Percentiles rank a stretch among this genome's conserved stretches.
phyloP scores from a whole-genome alignment of 2,888 invertebrate genomes.

The Onchidella celtica region DNA sequence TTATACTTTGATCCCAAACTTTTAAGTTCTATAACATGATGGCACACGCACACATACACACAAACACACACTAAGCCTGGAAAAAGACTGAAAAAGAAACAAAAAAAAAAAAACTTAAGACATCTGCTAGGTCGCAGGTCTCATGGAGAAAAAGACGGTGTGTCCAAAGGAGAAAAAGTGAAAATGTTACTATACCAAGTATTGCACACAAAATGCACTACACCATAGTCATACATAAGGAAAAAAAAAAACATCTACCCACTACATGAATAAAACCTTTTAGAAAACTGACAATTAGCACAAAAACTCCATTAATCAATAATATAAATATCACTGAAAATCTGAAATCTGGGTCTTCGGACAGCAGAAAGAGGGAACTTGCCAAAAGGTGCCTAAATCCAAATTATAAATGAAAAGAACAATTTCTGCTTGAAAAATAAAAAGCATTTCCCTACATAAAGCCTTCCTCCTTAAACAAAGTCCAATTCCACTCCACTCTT shows the following conservation, averaged over 20 bases:
- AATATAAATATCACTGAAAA: too few species aligned
- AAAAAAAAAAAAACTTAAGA: not conserved
- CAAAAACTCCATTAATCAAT: too few species aligned
- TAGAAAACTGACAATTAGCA: conserved; percentile 7
- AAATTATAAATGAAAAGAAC: too few species aligned
- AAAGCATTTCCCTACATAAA: too few species aligned
- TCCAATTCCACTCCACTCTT: too few species aligned
- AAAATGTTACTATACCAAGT: not conserved
- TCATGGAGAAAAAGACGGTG: not conserved
- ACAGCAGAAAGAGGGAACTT: too few species aligned
- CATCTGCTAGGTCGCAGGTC: not conserved
- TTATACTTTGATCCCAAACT: conserved; percentile 49
- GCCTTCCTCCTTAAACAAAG: too few species aligned
- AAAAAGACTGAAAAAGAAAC: not conserved
- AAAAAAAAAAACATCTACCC: not conserved
- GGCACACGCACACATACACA: conserved; percentile 47
- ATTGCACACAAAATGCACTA: conserved; percentile 1
- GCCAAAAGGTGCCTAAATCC: too few species aligned
- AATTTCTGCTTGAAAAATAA: too few species aligned
- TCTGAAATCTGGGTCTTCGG: too few species aligned
- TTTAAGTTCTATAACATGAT: conserved; percentile 43
- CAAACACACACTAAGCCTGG: conserved; percentile 41
- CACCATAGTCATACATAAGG: not conserved
- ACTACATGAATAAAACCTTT: not conserved
- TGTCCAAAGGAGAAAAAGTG: not conserved